Evolutionary conservation across 1,140 invertebrate genomes (phyloP).

Genomic region (Rhyzopertha dominica): DNA sequence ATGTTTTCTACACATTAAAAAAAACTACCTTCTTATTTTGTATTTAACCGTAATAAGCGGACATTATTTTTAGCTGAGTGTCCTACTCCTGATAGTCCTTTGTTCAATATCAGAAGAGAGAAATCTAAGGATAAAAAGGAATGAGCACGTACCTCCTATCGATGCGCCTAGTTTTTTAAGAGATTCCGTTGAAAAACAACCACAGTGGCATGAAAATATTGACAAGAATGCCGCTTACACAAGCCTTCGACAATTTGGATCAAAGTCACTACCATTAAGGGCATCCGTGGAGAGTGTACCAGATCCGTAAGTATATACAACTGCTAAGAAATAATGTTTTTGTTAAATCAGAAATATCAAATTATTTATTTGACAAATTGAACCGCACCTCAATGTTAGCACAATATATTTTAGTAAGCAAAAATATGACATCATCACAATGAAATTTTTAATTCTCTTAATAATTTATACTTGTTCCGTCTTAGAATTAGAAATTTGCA

Average conservation of each 20-base stretch:
- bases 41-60: no score
- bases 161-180: conserved; percentile 48
- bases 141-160: conserved; percentile 28
- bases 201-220: conserved; percentile 10
- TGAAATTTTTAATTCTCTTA: not conserved
- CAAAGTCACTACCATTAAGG: conserved; percentile 50
- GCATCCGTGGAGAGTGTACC: conserved; percentile 56
- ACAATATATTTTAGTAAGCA: not conserved
- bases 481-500: conserved; percentile 2
- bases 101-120: no score
- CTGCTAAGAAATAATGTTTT: conserved; percentile 1
- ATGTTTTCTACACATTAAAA: no score
- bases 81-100: no score
- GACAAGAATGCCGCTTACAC: conserved; percentile 22
- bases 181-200: conserved; percentile 50
- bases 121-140: no score
- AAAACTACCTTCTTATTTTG: no score
- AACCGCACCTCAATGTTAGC: not conserved
- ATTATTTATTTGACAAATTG: not conserved
- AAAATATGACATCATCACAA: not conserved
- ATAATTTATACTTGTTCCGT: not conserved
- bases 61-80: no score
- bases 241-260: conserved; percentile 36
- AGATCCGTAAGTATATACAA: conserved; percentile 33
- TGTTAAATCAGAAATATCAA: conserved; percentile 32